phyloP scores from a whole-genome alignment of 2,888 invertebrate species.

The Poecilobothrus nobilitatus region DNA sequence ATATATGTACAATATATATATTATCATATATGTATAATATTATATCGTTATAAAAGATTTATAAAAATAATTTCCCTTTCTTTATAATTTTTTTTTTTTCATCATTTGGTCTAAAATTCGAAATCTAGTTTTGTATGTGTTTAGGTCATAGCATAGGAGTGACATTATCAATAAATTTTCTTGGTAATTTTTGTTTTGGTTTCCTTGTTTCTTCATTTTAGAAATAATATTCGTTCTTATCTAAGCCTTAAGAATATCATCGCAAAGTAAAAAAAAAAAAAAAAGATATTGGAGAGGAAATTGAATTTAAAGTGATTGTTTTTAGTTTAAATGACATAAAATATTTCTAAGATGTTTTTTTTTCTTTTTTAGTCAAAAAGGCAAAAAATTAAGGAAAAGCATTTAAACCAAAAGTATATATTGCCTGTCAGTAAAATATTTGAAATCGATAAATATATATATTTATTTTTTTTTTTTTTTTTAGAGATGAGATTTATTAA shows the following conservation, averaged over 20 bases:
- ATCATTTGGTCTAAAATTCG: neutral
- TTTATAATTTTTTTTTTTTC: neutral
- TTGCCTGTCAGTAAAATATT: neutral
- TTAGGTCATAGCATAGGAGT: neutral
- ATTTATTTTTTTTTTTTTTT: too few relatives aligned
- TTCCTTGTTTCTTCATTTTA: neutral
- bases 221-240: neutral
- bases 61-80: too few relatives aligned
- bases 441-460: neutral
- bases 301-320: conserved; percentile 6
- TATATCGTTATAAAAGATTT: too few relatives aligned
- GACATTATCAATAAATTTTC: conserved; percentile 3
- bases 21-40: too few relatives aligned
- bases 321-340: neutral
- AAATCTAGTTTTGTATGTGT: neutral
- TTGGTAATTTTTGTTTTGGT: neutral
- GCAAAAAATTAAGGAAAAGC: neutral
- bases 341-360: neutral
- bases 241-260: neutral
- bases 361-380: neutral
- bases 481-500: neutral
- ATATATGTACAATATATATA: too few relatives aligned
- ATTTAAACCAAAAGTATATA: neutral
- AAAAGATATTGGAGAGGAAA: neutral
- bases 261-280: neutral